Evolutionary conservation across 2,797 vertebrate genomes (phyloP).

Genomic region (Myotis pilosus): DNA sequence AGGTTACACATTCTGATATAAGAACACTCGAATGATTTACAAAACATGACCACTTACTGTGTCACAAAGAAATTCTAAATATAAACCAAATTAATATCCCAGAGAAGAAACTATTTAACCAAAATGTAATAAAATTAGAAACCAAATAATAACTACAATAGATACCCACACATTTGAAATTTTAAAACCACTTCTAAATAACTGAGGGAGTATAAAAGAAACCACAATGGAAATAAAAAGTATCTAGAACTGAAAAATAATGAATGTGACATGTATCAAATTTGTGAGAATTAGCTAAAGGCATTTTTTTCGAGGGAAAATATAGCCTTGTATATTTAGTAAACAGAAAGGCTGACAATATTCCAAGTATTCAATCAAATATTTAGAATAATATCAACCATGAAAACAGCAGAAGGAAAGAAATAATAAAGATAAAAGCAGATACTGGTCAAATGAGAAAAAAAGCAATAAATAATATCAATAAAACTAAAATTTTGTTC

Average conservation of each 20-base stretch:
- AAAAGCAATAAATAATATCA: background rate
- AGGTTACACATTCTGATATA: background rate
- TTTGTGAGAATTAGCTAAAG: background rate
- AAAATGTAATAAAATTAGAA: conserved; percentile 12
- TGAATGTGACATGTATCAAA: background rate
- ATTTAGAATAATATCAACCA: conserved; percentile 14
- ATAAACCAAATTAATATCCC: background rate
- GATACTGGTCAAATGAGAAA: background rate
- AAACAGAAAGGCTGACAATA: background rate
- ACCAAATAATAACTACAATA: background rate
- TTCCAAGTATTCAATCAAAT: background rate
- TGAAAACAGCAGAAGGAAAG: background rate
- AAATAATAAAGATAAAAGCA: background rate
- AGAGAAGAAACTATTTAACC: background rate
- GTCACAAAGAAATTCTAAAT: background rate
- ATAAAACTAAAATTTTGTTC: background rate
- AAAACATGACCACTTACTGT: background rate
- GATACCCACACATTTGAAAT: background rate
- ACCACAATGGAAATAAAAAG: background rate
- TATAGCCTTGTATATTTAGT: background rate
- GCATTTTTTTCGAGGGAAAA: background rate
- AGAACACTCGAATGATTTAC: background rate
- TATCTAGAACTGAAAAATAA: background rate
- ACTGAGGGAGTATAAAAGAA: background rate
- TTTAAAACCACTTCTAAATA: conserved; percentile 31